Evolutionary conservation across 2,888 invertebrate species (phyloP), one percentile per base, ranked within the genome.

Genomic region (Mantis religiosa): DNA sequence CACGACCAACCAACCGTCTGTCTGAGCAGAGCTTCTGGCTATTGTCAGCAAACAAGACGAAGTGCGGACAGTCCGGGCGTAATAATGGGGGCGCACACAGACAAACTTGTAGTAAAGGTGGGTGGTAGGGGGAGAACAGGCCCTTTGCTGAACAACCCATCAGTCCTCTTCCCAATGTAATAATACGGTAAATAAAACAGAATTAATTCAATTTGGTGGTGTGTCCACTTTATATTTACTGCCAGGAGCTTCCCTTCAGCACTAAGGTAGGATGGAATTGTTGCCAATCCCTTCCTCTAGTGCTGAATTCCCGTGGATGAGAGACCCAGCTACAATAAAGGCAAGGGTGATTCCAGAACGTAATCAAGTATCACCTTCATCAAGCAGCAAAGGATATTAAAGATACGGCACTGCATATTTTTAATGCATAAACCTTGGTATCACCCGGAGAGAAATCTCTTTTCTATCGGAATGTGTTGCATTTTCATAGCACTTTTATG

Each of bases 121-220:
- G 87, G 87, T 71, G 41, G 54, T 34, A 34, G 34, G 2, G 54
- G 85, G 41, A 28, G 85, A 25, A 84, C 88, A 41, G 81, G 30
- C 87, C 54, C 54, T 71, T 71, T 71, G 54, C 54, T 71, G 54
- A 15, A 71, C 54, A 71, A 28, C 81, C 71, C 81, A 85, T 85
- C 85, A 85, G 87, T 87, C 86, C 88, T 87, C 82, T 30, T 82
- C 87, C 82, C 89, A 90, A 90, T 89, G 90, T 88, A 90, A 90
- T 90, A 90, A 90, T 90, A 90, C 89, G 90, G 89, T 89, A 90
- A 90, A 90, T 90, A 90, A 90, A 90, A 90, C 90, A 88, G 90
- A 89, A 90, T 90, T 90, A 90, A 90, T 90, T 90, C 90, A 90
- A 90, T 90, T 90, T 90, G 90, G 83, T 88, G 87, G n/a, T 82